A percentile compares a stretch with the other conserved stretches of the same genome.
Evolutionary conservation across 2,113 vertebrate genomes (phyloP).

Genomic region (Festucalex cinctus): DNA sequence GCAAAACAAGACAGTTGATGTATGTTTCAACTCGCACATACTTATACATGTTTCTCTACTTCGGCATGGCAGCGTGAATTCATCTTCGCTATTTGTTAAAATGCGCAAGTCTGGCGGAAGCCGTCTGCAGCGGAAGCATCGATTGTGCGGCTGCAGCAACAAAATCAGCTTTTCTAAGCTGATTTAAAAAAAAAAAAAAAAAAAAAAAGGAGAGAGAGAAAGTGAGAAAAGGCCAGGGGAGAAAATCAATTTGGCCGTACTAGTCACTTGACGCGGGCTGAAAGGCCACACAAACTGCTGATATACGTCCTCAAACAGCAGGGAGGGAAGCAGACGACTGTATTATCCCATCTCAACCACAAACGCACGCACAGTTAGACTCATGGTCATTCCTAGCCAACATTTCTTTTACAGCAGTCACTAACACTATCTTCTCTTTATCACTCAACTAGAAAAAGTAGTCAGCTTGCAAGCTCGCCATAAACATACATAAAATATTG

Average conservation of each 20-base stretch:
- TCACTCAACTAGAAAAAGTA: neutral
- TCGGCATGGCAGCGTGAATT: neutral
- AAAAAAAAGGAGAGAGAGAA: too few relatives aligned
- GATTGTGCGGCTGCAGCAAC: conserved; percentile 53
- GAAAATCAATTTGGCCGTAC: conserved; percentile 58
- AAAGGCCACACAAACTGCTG: conserved; percentile 46
- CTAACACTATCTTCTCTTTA: neutral
- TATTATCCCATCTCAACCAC: conserved; percentile 29
- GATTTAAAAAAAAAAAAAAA: conserved; percentile 27
- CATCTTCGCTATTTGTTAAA: conserved; percentile 37
- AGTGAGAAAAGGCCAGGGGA: conserved; percentile 43
- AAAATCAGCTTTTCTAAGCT: conserved; percentile 56
- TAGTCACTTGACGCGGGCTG: conserved; percentile 42
- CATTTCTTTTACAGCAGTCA: neutral
- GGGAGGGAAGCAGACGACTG: conserved; percentile 34
- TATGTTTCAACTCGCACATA: neutral
- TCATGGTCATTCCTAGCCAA: neutral
- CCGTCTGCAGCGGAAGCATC: conserved; percentile 37
- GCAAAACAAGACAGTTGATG: neutral
- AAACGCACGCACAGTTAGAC: conserved; percentile 16
- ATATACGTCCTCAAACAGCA: conserved; percentile 42
- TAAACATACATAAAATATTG: neutral
- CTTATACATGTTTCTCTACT: neutral
- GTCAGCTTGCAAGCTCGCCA: neutral
- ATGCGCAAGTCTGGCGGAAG: conserved; percentile 23